Percentiles rank a stretch among this genome's conserved stretches.
phyloP scores from a whole-genome alignment of 1,140 invertebrate species.

The Papilio aristodemus region DNA sequence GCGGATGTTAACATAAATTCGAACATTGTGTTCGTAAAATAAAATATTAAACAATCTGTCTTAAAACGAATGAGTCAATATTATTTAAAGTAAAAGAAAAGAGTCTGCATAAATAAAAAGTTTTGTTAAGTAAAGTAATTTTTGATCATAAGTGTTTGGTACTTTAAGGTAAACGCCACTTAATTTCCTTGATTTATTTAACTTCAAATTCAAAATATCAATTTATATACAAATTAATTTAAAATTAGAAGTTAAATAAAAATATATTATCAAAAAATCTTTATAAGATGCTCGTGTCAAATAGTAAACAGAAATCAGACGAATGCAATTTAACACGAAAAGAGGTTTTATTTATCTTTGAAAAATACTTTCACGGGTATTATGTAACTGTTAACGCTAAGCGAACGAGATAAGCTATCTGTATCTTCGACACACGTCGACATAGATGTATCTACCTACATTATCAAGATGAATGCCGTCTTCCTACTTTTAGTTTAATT shows the following conservation, averaged over 20 bases:
- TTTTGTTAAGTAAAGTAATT: background rate
- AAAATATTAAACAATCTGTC: constrained; percentile 19
- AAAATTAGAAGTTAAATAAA: background rate
- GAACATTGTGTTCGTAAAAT: background rate
- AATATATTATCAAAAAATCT: background rate
- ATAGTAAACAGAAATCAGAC: background rate
- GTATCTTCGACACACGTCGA: constrained; percentile 11
- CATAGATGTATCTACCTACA: background rate
- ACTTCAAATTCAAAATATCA: too few relatives aligned
- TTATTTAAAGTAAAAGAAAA: constrained; percentile 1
- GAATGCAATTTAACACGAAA: background rate
- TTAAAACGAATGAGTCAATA: constrained; percentile 18
- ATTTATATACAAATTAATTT: background rate
- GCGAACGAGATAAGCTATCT: background rate
- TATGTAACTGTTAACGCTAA: constrained; percentile 5
- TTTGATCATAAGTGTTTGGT: background rate
- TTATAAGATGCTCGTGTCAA: background rate
- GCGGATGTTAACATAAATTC: constrained; percentile 13
- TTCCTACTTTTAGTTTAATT: background rate
- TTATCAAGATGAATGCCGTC: constrained; percentile 6
- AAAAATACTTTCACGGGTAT: constrained; percentile 18
- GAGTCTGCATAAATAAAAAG: background rate
- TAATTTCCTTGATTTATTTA: too few relatives aligned
- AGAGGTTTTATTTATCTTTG: background rate
- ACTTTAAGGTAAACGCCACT: too few relatives aligned